These are phyloP conservation scores for Sebastes trivittatus DNA, from an alignment of 2,797 vertebrate genomes.

Conservation along the genomic window DNA sequence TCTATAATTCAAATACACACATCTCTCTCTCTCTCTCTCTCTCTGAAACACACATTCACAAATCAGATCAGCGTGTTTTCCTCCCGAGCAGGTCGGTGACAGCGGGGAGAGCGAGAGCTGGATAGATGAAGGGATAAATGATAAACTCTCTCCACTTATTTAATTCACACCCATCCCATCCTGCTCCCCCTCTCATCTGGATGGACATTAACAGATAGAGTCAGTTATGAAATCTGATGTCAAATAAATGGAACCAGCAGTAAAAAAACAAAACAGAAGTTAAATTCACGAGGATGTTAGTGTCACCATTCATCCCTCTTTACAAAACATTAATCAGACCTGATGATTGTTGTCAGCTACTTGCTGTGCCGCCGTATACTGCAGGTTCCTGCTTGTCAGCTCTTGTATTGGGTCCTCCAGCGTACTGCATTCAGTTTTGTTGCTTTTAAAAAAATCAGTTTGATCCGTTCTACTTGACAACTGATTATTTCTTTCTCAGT, in stretches of 20 bases:
- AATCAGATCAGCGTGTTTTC: conserved; percentile 59
- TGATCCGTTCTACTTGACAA: not conserved
- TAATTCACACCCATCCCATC: conserved; percentile 38
- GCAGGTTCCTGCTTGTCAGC: not conserved
- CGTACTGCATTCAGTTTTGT: not conserved
- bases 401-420: not conserved
- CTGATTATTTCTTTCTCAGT: not conserved
- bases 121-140: conserved; percentile 46
- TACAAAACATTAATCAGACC: conserved; percentile 10
- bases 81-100: conserved; percentile 31
- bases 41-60: conserved; percentile 15
- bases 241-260: not conserved
- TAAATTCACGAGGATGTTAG: not conserved
- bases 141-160: conserved; percentile 58
- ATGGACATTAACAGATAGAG: not conserved
- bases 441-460: not conserved
- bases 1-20: conserved; percentile 27
- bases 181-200: conserved; percentile 3
- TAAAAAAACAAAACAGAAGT: not conserved
- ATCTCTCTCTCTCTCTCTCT: not conserved
- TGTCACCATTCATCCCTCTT: not conserved
- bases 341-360: conserved; percentile 5
- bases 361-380: not conserved
- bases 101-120: conserved; percentile 5
- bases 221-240: conserved; percentile 13